These are phyloP conservation scores for Nothoprocta pentlandii DNA, from an alignment of 2,113 vertebrate genomes.

Conservation along the genomic window DNA sequence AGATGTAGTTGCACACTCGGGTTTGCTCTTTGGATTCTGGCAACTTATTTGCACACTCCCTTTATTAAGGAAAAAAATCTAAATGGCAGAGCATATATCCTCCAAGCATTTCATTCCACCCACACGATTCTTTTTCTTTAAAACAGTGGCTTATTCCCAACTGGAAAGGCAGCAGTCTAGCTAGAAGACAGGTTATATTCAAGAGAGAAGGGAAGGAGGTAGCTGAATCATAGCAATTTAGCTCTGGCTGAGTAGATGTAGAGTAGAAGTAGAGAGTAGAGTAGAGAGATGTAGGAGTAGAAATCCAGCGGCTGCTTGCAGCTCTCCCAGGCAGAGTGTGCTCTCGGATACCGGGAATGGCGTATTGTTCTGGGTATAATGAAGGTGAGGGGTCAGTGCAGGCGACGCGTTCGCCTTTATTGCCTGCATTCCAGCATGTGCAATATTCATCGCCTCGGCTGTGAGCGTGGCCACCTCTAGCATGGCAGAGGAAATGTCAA, in stretches of 20 bases:
- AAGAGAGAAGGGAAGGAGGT: constrained; percentile 62
- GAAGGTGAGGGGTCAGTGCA: constrained; percentile 63
- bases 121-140: constrained; percentile 64
- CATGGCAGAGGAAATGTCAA: constrained; percentile 66
- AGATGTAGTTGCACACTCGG: background rate
- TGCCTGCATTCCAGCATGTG: constrained; percentile 57
- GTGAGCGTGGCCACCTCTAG: constrained; percentile 38
- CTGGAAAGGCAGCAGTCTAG: constrained; percentile 72
- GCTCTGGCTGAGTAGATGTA: constrained; percentile 31
- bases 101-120: constrained; percentile 64
- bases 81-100: constrained; percentile 61
- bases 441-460: constrained; percentile 61
- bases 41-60: constrained; percentile 9
- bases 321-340: constrained; percentile 36
- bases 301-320: constrained; percentile 64
- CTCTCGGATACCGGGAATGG: constrained; percentile 35
- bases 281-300: too few species aligned
- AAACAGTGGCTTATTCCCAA: constrained; percentile 70
- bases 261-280: too few species aligned
- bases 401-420: constrained; percentile 50
- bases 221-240: constrained; percentile 73
- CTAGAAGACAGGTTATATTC: constrained; percentile 68
- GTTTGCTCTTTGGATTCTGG: constrained; percentile 2
- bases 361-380: constrained; percentile 58
- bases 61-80: constrained; percentile 10